Evolutionary conservation across 2,113 vertebrate species (phyloP).

Genomic region (Murina feae): DNA sequence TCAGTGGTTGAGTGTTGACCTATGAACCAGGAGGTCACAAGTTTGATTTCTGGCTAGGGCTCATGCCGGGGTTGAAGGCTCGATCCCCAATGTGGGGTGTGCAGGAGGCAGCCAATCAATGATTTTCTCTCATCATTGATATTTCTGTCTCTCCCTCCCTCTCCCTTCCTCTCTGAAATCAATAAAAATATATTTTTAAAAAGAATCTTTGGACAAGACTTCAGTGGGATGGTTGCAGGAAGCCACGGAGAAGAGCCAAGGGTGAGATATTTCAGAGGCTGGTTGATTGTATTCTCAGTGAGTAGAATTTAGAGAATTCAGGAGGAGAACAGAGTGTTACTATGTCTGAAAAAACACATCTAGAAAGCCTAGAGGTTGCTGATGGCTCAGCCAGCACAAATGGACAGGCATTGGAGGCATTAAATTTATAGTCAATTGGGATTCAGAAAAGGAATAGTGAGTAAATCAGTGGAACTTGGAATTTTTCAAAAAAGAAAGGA

Average conservation of each 20-base stretch:
- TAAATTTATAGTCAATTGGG: neutral
- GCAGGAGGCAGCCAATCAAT: too few relatives aligned
- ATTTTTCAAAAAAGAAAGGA: neutral
- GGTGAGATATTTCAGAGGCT: neutral
- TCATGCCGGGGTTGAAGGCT: too few relatives aligned
- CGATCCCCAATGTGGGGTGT: too few relatives aligned
- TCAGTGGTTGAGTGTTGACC: too few relatives aligned
- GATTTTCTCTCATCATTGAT: too few relatives aligned
- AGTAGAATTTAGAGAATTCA: neutral
- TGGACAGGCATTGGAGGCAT: neutral
- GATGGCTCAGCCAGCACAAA: neutral
- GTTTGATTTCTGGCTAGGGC: too few relatives aligned
- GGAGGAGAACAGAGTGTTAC: neutral
- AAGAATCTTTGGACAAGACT: neutral
- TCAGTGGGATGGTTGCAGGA: neutral
- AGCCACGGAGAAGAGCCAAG: neutral
- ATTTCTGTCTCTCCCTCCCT: too few relatives aligned
- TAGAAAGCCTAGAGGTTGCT: neutral
- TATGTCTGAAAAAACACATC: neutral
- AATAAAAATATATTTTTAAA: neutral
- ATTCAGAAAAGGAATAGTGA: neutral
- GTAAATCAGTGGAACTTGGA: neutral
- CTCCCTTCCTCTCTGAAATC: too few relatives aligned
- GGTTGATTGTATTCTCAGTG: neutral
- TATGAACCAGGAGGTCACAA: too few relatives aligned